phyloP scores from a whole-genome alignment of 2,888 invertebrate genomes.

The Ptychoptera contaminata region DNA sequence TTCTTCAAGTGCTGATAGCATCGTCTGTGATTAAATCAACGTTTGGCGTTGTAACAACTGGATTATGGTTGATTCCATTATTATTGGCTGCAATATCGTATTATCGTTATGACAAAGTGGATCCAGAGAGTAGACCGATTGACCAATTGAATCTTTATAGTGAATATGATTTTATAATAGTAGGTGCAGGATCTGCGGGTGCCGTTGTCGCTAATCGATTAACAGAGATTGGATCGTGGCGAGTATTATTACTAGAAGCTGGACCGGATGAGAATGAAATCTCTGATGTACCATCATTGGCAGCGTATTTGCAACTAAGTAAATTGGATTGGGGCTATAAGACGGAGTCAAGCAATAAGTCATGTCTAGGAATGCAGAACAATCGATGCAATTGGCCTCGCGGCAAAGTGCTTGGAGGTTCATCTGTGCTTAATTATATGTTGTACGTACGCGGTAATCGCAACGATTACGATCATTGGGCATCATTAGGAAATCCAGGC shows the following conservation, averaged over 20 bases:
- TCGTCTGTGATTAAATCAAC: constrained; percentile 62
- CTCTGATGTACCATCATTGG: constrained; percentile 72
- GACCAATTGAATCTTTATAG: constrained; percentile 47
- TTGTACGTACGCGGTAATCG: constrained; percentile 73
- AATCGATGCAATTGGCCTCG: constrained; percentile 78
- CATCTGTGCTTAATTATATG: constrained; percentile 79
- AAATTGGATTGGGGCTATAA: constrained; percentile 83
- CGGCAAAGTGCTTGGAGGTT: constrained; percentile 79
- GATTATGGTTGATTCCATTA: constrained; percentile 71
- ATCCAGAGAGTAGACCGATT: constrained; percentile 62
- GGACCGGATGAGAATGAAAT: constrained; percentile 81
- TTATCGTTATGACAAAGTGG: constrained; percentile 62
- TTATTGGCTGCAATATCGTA: constrained; percentile 67
- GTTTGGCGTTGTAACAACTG: constrained; percentile 56
- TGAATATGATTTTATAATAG: constrained; percentile 74
- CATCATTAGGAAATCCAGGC: constrained; percentile 66
- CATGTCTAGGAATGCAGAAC: constrained; percentile 69
- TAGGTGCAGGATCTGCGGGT: constrained; percentile 81
- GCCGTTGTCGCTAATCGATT: constrained; percentile 74
- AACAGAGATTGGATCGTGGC: constrained; percentile 62
- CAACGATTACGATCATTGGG: constrained; percentile 82
- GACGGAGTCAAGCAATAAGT: constrained; percentile 65
- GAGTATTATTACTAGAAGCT: constrained; percentile 63
- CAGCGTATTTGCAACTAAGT: constrained; percentile 72
- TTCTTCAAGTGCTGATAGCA: constrained; percentile 54